Conservation (phyloP, 92 coral and sea anemone species). For the Plumapathes pennacea region DNA sequence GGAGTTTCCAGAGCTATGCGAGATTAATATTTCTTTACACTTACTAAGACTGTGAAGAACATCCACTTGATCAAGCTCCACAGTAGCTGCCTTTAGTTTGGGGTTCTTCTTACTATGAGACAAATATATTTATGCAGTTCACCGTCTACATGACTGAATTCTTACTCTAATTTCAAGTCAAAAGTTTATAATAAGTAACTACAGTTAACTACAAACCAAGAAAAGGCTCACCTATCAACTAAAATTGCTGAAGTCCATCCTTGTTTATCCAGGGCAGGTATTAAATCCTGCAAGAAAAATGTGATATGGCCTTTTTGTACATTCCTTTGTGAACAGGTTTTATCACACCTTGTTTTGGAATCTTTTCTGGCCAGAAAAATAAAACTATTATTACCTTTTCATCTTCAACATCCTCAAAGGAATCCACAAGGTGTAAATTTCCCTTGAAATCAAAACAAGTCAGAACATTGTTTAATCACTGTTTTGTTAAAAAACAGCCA, state of each 20-base stretch:
- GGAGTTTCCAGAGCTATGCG: too few relatives aligned
- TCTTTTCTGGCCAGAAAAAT: neutral
- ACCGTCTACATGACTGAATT: too few relatives aligned
- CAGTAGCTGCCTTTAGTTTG: slow-evolving; percentile 59
- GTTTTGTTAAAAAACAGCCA: too few relatives aligned
- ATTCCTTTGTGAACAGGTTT: too few relatives aligned
- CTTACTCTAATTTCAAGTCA: too few relatives aligned
- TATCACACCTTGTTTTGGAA: neutral
- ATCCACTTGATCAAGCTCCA: slow-evolving; percentile 72
- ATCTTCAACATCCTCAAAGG: slow-evolving; percentile 67
- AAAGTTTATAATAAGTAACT: too few relatives aligned
- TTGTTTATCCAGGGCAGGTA: slow-evolving; percentile 67
- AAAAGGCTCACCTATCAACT: slow-evolving; percentile 80
- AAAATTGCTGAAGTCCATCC: slow-evolving; percentile 91
- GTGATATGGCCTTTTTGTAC: too few relatives aligned
- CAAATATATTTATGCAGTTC: too few relatives aligned
- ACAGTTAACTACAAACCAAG: neutral
- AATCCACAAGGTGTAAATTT: slow-evolving; percentile 88
- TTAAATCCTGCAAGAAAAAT: slow-evolving; percentile 57
- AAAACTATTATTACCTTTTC: slow-evolving; percentile 52
- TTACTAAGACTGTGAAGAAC: slow-evolving; percentile 78
- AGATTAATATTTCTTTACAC: too few relatives aligned
- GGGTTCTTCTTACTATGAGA: slow-evolving; percentile 49
- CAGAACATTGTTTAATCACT: too few relatives aligned
- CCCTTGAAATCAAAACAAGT: slow-evolving; percentile 48